A percentile compares a stretch with the other conserved stretches of the same genome.
Conservation (phyloP, 2,797 vertebrate species). For the Parotocinclus haroldoi region DNA sequence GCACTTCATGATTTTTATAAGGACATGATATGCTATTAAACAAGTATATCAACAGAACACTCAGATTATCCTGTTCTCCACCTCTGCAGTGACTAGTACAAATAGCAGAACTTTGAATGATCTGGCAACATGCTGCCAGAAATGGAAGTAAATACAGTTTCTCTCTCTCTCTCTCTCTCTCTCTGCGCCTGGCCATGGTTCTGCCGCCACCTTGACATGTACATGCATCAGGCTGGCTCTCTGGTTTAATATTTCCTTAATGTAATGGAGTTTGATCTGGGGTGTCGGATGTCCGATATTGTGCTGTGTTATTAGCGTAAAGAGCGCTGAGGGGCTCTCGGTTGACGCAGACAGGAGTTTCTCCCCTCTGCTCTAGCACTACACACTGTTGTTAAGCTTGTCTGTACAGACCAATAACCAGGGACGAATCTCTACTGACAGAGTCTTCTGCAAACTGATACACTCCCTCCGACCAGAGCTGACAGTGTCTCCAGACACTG, state of each 20-base stretch:
- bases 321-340: slow-evolving; percentile 84
- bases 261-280: slow-evolving; percentile 91
- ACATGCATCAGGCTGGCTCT: slow-evolving; percentile 66
- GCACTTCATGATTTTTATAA: neutral
- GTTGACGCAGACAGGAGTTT: slow-evolving; percentile 73
- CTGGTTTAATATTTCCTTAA: slow-evolving; percentile 91
- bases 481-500: slow-evolving; percentile 50
- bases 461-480: slow-evolving; percentile 47
- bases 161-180: slow-evolving; percentile 66
- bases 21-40: too few relatives aligned
- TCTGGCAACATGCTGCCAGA: slow-evolving; percentile 82
- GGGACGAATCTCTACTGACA: slow-evolving; percentile 52
- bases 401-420: slow-evolving; percentile 64
- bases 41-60: slow-evolving; percentile 31
- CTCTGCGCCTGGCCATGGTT: slow-evolving; percentile 41
- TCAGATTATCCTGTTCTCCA: slow-evolving; percentile 75
- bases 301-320: slow-evolving; percentile 90
- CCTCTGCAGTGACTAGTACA: slow-evolving; percentile 69
- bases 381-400: slow-evolving; percentile 53
- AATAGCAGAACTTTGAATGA: slow-evolving; percentile 75
- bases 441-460: slow-evolving; percentile 53
- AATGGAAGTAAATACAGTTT: slow-evolving; percentile 84
- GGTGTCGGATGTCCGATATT: slow-evolving; percentile 84
- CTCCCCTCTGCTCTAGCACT: slow-evolving; percentile 48
- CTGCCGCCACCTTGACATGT: slow-evolving; percentile 73